Evolutionary conservation across 2,888 invertebrate genomes (phyloP).

Genomic region (Sicus ferrugineus): DNA sequence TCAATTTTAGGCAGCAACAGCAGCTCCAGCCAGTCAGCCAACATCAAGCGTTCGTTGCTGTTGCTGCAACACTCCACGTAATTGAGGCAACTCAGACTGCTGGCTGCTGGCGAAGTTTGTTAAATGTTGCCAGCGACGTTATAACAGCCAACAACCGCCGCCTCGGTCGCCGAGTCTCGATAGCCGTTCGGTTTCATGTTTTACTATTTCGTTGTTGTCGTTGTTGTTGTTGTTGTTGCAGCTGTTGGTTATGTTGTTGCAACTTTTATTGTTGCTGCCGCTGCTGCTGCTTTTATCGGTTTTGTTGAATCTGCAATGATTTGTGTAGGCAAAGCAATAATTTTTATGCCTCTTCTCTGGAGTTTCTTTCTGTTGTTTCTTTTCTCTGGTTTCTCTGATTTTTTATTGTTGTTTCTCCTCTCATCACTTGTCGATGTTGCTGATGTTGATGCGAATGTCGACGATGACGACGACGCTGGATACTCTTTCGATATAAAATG

Average conservation of each 20-base stretch:
- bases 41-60: slow-evolving; percentile 4
- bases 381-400: not conserved
- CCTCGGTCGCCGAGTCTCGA: too few species aligned
- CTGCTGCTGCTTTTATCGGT: slow-evolving; percentile 26
- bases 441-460: not conserved
- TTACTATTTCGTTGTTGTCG: slow-evolving; percentile 5
- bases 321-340: slow-evolving; percentile 26
- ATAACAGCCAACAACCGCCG: too few species aligned
- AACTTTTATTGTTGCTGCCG: not conserved
- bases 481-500: slow-evolving; percentile 6
- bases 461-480: not conserved
- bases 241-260: slow-evolving; percentile 16
- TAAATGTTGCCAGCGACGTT: too few species aligned
- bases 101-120: too few species aligned
- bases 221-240: slow-evolving; percentile 16
- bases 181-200: not conserved
- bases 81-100: too few species aligned
- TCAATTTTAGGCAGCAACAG: not conserved
- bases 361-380: not conserved
- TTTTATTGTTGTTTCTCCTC: not conserved
- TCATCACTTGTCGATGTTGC: not conserved
- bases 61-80: too few species aligned
- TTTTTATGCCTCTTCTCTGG: slow-evolving; percentile 21
- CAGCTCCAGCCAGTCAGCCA: not conserved
- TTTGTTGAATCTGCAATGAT: slow-evolving; percentile 31